These are phyloP conservation scores for Chaetura pelagica DNA, from an alignment of 2,113 vertebrate species.

Conservation along the genomic window DNA sequence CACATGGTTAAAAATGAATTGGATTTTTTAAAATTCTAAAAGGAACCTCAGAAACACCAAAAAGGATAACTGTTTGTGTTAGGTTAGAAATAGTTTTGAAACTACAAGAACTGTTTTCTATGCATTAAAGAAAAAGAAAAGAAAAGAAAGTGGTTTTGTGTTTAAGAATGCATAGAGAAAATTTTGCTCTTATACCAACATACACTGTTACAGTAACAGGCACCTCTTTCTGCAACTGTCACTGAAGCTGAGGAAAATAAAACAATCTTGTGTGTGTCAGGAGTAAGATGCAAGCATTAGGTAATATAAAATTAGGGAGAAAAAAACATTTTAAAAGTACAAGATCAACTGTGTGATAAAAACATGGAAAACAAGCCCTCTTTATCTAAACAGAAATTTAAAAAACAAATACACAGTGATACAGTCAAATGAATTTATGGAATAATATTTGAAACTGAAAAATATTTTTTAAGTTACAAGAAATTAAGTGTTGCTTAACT, in stretches of 20 bases:
- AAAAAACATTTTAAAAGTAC: not conserved
- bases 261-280: not conserved
- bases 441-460: not conserved
- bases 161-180: not conserved
- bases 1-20: slow-evolving; percentile 44
- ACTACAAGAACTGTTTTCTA: not conserved
- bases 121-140: not conserved
- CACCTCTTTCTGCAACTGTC: not conserved
- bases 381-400: not conserved
- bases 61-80: slow-evolving; percentile 5
- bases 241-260: not conserved
- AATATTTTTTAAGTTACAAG: not conserved
- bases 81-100: not conserved
- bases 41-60: not conserved
- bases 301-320: not conserved
- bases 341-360: not conserved
- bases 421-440: not conserved
- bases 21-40: not conserved
- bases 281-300: not conserved
- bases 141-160: not conserved
- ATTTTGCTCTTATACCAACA: not conserved
- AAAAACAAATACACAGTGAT: not conserved
- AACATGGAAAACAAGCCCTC: not conserved
- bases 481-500: not conserved
- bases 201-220: not conserved